Base-by-base conservation (phyloP, 2,888 invertebrate species). In the Ctena decussata region DNA sequence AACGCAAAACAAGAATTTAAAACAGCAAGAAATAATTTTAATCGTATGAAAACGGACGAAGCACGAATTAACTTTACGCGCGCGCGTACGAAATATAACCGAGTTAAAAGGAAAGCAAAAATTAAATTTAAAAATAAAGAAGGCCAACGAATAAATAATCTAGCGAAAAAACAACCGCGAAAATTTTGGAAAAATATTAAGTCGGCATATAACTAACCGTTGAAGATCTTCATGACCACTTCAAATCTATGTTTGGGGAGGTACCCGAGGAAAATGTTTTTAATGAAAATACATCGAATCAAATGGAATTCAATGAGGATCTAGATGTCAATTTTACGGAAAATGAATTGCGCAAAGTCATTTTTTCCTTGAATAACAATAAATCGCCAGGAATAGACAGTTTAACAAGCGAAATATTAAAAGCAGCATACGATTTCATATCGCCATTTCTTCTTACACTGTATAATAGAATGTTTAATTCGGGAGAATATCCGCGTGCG, bases 381-480 rank as follows among this genome's bases (percentile, higher is more conserved):
- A 73, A 73, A 73, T 70, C 72, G 21, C 24, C 27, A 27, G 69
- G 77, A 6, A 27, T 27, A 0, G 77, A 77, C 41, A 18, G 37
- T 11, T 18, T 77, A 46, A 70, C 46, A 0, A 41, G 60, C n/a
- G 73, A 80, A 65, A 60, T 80, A 27, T 74, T 70, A 18, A 80
- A 80, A 77, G 24, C 32, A 21, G 49, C 71, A 37, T 77, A 27
- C 35, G 72, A 75, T 49, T 27, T 46, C 11, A 65, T 80, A 57
- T 75, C 73, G 6, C 80, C 70, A 30, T 80, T 69, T 39, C 5
- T 84, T 2, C 32, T 37, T 39, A 49, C 27, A 27, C 24, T 80
- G 37, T 84, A 60, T 57, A 76, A 84, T 18, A 73, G 53, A 41
- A 39, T 77, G 32, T 84, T 77, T 21, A n/a, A 35, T 8, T 70